Evolutionary conservation across 2,888 invertebrate species (phyloP).

Genomic region (Limnephilus rhombicus): DNA sequence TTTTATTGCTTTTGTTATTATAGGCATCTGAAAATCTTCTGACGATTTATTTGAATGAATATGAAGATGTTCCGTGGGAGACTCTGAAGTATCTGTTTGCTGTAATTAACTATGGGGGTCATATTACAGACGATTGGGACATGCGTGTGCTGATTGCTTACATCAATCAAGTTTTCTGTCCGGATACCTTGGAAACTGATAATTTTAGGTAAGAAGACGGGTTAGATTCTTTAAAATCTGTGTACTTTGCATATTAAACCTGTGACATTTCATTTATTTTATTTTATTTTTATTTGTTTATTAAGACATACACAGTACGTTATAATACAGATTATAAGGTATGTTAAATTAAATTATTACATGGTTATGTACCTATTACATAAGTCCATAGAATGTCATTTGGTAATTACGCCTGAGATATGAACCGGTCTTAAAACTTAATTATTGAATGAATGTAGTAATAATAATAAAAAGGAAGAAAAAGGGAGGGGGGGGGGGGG

Average conservation of each 20-base stretch:
- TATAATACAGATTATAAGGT: no score
- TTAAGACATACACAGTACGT: no score
- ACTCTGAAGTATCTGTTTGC: slow-evolving; percentile 92
- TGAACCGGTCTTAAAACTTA: no score
- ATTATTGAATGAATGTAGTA: no score
- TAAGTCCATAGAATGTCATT: no score
- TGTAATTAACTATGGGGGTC: slow-evolving; percentile 93
- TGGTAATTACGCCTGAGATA: no score
- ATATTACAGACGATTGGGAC: slow-evolving; percentile 87
- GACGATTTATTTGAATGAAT: slow-evolving; percentile 91
- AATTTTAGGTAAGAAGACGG: slow-evolving; percentile 78
- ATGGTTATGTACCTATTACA: no score
- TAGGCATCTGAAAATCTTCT: slow-evolving; percentile 89
- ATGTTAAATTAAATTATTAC: no score
- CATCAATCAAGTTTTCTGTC: slow-evolving; percentile 89
- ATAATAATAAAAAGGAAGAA: no score
- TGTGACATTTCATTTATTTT: not conserved
- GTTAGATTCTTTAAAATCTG: not conserved
- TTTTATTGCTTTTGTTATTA: slow-evolving; percentile 10
- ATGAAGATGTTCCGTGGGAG: slow-evolving; percentile 94
- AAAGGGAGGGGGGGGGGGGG: no score
- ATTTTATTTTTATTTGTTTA: no score
- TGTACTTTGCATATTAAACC: not conserved
- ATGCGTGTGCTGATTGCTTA: slow-evolving; percentile 87
- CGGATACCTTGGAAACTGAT: slow-evolving; percentile 81